These are phyloP conservation scores for Dolichopus griseipennis DNA, from an alignment of 2,888 invertebrate species.

Conservation along the genomic window DNA sequence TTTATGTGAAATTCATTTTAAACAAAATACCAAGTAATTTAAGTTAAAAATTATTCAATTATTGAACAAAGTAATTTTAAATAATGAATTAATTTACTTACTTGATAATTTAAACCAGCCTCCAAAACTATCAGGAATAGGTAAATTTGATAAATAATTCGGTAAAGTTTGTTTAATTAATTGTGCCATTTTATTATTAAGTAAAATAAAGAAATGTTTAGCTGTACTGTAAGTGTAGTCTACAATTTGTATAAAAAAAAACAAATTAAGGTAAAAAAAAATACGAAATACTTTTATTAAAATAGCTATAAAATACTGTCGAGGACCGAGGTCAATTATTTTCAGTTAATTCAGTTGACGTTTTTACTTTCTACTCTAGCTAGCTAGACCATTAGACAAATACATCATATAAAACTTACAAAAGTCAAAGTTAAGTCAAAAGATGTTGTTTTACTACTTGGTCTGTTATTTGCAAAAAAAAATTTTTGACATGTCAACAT, in stretches of 20 bases:
- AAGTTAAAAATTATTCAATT: not conserved
- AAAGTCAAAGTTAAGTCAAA: too few species aligned
- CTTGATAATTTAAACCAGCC: conserved; percentile 82
- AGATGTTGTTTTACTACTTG: not conserved
- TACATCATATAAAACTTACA: too few species aligned
- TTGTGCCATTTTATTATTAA: not conserved
- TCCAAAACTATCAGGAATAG: conserved; percentile 72
- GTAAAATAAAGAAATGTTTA: too few species aligned
- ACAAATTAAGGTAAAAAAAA: too few species aligned
- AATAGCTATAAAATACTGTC: not conserved
- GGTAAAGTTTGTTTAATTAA: conserved; percentile 72
- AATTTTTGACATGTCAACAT: not conserved
- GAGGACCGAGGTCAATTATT: too few species aligned
- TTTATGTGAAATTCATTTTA: too few species aligned
- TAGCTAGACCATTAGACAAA: too few species aligned
- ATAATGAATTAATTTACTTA: conserved; percentile 43
- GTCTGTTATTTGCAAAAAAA: not conserved
- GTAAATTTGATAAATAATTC: conserved; percentile 72
- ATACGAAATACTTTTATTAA: not conserved
- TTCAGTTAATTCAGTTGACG: not conserved
- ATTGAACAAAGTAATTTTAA: not conserved
- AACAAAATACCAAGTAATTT: not conserved
- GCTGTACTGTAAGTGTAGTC: too few species aligned
- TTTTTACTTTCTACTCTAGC: too few species aligned
- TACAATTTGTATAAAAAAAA: too few species aligned